A percentile compares a stretch with the other conserved stretches of the same genome.
These are phyloP conservation scores for Anomalospiza imberbis DNA, from an alignment of 2,797 vertebrate genomes.

Conservation along the genomic window DNA sequence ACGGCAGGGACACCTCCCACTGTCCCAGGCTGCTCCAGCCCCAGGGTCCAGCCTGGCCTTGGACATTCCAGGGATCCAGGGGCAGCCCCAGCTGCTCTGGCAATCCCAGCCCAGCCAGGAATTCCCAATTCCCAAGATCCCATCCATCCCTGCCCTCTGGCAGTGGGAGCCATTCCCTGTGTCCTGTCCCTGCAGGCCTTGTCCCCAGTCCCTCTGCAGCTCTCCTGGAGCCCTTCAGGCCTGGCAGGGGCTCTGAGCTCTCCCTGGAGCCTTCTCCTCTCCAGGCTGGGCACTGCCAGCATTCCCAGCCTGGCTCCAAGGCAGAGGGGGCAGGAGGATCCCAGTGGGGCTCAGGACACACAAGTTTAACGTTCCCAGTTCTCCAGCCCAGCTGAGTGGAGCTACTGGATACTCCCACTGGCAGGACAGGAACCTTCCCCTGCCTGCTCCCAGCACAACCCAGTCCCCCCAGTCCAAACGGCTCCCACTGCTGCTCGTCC, in stretches of 20 bases:
- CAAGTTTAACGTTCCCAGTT: rapidly evolving
- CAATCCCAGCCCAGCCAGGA: neutral
- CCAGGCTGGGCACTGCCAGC: rapidly evolving
- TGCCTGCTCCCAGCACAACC: neutral
- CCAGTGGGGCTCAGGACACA: neutral
- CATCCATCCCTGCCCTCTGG: neutral
- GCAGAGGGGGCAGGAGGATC: rapidly evolving
- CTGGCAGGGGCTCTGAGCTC: rapidly evolving
- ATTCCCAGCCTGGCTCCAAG: neutral
- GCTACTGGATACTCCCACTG: rapidly evolving
- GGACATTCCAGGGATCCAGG: neutral
- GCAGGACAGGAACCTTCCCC: neutral
- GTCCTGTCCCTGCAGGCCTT: rapidly evolving
- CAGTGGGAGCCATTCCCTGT: neutral
- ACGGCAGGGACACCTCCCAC: neutral
- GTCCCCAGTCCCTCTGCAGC: neutral
- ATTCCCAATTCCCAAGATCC: neutral
- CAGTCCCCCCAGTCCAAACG: neutral
- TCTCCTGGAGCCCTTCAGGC: neutral
- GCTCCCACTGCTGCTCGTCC: rapidly evolving
- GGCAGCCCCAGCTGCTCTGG: neutral
- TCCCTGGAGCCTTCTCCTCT: neutral
- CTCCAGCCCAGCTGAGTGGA: neutral
- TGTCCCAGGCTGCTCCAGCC: neutral
- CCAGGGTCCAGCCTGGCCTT: neutral